Percentiles rank a stretch among this genome's conserved stretches.
Evolutionary conservation across 2,113 vertebrate species (phyloP).

Genomic region (Peromyscus leucopus): DNA sequence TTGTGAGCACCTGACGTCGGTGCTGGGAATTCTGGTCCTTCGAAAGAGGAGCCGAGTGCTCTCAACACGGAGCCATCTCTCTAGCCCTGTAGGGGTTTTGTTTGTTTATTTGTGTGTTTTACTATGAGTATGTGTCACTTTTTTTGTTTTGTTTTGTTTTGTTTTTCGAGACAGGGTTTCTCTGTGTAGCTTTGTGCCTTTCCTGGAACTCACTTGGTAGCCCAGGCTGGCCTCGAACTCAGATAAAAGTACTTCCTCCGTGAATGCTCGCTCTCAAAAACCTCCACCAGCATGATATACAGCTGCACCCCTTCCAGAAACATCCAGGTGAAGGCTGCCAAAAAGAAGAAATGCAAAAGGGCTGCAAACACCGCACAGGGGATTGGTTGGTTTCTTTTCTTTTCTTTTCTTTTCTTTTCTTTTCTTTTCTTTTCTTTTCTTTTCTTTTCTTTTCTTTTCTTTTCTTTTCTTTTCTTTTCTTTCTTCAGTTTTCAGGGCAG

Average conservation of each 20-base stretch:
- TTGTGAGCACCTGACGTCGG: background rate
- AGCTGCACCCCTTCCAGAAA: conserved; percentile 99
- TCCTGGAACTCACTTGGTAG: no score
- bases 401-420: no score
- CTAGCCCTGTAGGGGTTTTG: background rate
- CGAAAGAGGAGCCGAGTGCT: background rate
- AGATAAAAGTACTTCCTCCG: conserved; percentile 97
- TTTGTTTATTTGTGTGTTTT: background rate
- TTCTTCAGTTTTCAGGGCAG: no score
- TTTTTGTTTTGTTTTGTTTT: no score
- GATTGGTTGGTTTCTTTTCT: no score
- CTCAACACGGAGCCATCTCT: background rate
- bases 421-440: no score
- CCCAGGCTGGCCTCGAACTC: no score
- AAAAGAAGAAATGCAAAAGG: conserved; percentile 98
- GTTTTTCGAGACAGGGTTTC: no score
- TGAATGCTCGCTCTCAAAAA: conserved; percentile 98
- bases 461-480: no score
- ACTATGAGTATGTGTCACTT: background rate
- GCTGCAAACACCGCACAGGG: conserved; percentile 97
- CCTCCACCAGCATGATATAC: conserved; percentile 99
- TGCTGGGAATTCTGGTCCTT: background rate
- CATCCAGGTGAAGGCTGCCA: conserved; percentile 99
- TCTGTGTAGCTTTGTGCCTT: no score
- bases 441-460: no score